Evolutionary conservation across 92 coral and sea anemone species (phyloP).

Genomic region (Epizoanthus stellaris): DNA sequence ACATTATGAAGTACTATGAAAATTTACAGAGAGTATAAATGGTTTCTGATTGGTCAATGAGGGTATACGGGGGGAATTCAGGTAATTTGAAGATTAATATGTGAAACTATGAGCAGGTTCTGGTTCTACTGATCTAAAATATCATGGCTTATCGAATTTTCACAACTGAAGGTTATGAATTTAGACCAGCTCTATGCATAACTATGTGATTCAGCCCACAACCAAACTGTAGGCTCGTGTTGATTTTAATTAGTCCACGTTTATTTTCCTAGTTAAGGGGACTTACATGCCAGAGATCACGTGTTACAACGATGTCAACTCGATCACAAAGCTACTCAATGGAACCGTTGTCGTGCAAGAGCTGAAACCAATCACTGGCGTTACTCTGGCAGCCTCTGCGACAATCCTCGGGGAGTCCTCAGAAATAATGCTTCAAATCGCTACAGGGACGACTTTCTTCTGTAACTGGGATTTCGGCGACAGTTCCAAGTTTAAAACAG

Average conservation of each 20-base stretch:
- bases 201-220: no score
- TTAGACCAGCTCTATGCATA: no score
- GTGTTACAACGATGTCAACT: constrained; percentile 88
- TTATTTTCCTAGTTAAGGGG: constrained; percentile 53
- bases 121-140: neutral
- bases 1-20: no score
- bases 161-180: no score
- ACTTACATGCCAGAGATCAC: constrained; percentile 73
- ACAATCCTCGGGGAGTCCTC: constrained; percentile 69
- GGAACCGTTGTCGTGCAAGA: constrained; percentile 76
- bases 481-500: constrained; percentile 61
- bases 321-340: constrained; percentile 69
- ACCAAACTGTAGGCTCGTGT: neutral
- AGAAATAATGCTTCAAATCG: constrained; percentile 56
- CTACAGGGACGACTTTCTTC: constrained; percentile 71
- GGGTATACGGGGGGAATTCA: no score
- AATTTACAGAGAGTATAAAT: no score
- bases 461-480: constrained; percentile 87
- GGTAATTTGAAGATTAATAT: neutral
- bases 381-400: constrained; percentile 59
- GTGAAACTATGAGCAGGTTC: neutral
- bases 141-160: neutral
- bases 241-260: neutral
- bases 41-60: no score
- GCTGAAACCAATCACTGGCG: constrained; percentile 65